These are phyloP conservation scores for Melozone crissalis DNA, from an alignment of 2,113 vertebrate genomes.

Conservation along the genomic window DNA sequence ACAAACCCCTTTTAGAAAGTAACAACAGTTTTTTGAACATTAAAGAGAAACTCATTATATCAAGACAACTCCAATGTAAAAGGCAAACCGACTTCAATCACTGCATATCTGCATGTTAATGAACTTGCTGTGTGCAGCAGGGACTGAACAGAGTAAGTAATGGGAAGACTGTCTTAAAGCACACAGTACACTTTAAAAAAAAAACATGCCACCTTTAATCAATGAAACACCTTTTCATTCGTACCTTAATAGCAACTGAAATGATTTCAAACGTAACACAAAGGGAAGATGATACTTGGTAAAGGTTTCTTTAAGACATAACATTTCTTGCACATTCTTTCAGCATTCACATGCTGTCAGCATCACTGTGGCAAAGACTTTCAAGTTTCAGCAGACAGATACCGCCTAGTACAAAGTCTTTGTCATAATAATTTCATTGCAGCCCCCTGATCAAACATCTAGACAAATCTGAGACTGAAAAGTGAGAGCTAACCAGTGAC, in stretches of 20 bases:
- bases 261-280: conserved; percentile 76
- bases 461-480: conserved; percentile 79
- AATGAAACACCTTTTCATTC: conserved; percentile 78
- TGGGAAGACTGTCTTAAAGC: conserved; percentile 68
- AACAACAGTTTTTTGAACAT: conserved; percentile 84
- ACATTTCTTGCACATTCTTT: conserved; percentile 77
- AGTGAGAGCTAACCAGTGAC: conserved; percentile 76
- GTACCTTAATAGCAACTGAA: conserved; percentile 77
- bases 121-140: conserved; percentile 77
- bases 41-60: conserved; percentile 84
- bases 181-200: conserved; percentile 55
- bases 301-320: conserved; percentile 78
- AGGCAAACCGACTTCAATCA: conserved; percentile 81
- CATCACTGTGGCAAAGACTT: conserved; percentile 77
- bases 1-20: conserved; percentile 82
- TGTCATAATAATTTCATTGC: conserved; percentile 80
- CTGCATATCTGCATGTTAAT: conserved; percentile 84
- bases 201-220: conserved; percentile 73
- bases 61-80: conserved; percentile 80
- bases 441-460: conserved; percentile 79
- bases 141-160: conserved; percentile 64
- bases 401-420: conserved; percentile 82
- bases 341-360: conserved; percentile 79
- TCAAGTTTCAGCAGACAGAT: conserved; percentile 81
- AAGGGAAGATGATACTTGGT: conserved; percentile 78